Evolutionary conservation across 23 tunicate genomes (phyloP).

Genomic region (Trididemnum nubilum): DNA sequence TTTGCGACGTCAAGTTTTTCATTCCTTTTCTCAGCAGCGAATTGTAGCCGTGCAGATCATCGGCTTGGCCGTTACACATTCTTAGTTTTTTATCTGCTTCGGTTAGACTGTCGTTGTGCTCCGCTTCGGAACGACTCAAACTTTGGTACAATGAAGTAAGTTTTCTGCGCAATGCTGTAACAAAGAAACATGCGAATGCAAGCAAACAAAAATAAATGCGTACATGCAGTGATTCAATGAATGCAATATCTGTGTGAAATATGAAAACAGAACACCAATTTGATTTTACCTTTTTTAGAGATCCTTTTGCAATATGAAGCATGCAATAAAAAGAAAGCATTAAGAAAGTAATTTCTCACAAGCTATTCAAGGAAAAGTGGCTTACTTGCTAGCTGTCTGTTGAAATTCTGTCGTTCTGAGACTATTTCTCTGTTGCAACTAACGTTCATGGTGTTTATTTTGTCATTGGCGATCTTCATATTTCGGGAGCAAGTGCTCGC

Average conservation of each 20-base stretch:
- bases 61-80: not conserved
- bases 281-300: too few species aligned
- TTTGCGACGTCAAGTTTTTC: not conserved
- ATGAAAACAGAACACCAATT: too few species aligned
- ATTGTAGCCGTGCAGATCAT: not conserved
- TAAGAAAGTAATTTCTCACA: not conserved
- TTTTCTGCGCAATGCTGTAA: not conserved
- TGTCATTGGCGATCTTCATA: not conserved
- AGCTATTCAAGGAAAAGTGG: not conserved
- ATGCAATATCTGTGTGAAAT: too few species aligned
- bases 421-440: not conserved
- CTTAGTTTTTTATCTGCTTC: not conserved
- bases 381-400: slow-evolving; percentile 1
- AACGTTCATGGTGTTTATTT: not conserved
- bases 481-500: not conserved
- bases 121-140: not conserved
- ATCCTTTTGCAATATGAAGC: too few species aligned
- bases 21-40: not conserved
- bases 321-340: not conserved
- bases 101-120: not conserved
- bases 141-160: not conserved
- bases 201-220: not conserved
- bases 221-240: too few species aligned
- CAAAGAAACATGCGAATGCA: not conserved
- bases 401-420: not conserved